phyloP scores from a whole-genome alignment of 2,797 vertebrate species.

The Columba guinea region DNA sequence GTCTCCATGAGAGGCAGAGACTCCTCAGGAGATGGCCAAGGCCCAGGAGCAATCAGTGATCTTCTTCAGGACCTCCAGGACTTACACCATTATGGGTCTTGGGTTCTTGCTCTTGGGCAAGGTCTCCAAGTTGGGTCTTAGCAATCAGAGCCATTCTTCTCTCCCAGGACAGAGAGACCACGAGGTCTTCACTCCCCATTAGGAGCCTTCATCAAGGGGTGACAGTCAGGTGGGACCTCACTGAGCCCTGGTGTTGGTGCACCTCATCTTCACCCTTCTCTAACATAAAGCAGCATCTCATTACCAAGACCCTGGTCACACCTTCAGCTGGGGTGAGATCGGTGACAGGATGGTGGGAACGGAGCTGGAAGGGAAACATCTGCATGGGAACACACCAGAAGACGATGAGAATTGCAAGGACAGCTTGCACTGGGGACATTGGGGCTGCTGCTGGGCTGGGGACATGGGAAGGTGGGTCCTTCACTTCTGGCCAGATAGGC shows the following conservation, averaged over 20 bases:
- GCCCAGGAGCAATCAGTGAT: not conserved
- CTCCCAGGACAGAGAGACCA: not conserved
- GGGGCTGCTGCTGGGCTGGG: not conserved
- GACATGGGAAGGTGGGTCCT: not conserved
- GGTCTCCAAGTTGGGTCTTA: not conserved
- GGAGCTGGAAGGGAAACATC: not conserved
- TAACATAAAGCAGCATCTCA: not conserved
- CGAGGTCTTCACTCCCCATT: fast-evolving
- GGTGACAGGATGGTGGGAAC: fast-evolving
- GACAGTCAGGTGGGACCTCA: not conserved
- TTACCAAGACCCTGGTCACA: fast-evolving
- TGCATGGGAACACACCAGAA: not conserved
- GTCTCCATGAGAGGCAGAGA: not conserved
- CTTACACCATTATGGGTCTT: fast-evolving
- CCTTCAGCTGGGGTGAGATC: not conserved
- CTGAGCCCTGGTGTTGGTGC: not conserved
- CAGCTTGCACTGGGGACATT: not conserved
- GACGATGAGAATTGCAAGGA: not conserved
- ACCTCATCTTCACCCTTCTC: not conserved
- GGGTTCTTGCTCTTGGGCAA: not conserved
- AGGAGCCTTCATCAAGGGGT: not conserved
- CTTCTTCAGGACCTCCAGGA: not conserved
- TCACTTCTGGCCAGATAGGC: fast-evolving
- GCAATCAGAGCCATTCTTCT: not conserved
- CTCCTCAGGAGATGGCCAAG: not conserved